These are phyloP conservation scores for Phalacrocorax aristotelis DNA, from an alignment of 2,113 vertebrate species.

Conservation along the genomic window DNA sequence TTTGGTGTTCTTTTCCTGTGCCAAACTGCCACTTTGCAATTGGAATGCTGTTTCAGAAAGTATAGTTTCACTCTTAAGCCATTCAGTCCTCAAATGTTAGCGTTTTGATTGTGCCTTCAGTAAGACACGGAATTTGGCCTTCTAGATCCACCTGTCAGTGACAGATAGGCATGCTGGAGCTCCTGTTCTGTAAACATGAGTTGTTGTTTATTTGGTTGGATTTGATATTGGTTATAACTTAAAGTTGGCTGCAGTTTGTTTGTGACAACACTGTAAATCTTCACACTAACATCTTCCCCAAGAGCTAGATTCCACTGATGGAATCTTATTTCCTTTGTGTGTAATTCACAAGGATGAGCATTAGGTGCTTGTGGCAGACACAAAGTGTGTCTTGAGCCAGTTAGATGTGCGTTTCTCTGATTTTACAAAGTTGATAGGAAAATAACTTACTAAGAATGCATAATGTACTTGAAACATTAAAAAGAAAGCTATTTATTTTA, in stretches of 20 bases:
- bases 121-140: not conserved
- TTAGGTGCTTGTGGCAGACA: not conserved
- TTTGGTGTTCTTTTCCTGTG: not conserved
- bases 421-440: not conserved
- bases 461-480: not conserved
- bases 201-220: not conserved
- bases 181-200: not conserved
- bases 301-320: not conserved
- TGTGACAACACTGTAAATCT: not conserved
- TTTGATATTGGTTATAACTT: not conserved
- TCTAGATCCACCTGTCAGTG: not conserved
- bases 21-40: not conserved
- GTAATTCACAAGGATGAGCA: not conserved
- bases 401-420: not conserved
- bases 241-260: not conserved
- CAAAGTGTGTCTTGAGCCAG: not conserved
- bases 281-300: not conserved
- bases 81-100: not conserved
- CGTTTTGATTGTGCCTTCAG: not conserved
- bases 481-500: not conserved
- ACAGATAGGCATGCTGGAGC: not conserved
- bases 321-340: not conserved
- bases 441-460: not conserved
- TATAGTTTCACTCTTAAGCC: not conserved
- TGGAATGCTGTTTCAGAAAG: not conserved